Conservation (phyloP, 2,888 invertebrate species). For the Disparrhopalites patrizii region DNA sequence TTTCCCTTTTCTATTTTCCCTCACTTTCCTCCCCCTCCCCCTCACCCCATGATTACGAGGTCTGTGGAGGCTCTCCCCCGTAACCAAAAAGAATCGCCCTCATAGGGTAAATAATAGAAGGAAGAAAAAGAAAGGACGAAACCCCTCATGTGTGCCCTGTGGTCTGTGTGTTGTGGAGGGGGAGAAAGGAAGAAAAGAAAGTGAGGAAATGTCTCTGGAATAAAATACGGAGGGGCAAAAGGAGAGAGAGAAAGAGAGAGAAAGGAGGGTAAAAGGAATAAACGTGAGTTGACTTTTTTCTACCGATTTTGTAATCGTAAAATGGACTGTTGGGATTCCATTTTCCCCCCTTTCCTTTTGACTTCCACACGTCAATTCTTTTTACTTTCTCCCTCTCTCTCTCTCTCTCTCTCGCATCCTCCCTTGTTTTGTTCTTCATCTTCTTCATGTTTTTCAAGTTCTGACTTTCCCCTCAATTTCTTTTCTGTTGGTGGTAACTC, state of each 20-base stretch:
- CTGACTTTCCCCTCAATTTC: no score
- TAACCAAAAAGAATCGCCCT: no score
- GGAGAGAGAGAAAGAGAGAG: neutral
- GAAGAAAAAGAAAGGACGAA: neutral
- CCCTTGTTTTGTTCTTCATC: no score
- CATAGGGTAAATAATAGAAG: neutral
- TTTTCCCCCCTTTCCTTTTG: constrained; percentile 18
- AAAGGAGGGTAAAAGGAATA: constrained; percentile 11
- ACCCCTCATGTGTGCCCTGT: neutral
- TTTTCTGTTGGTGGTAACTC: no score
- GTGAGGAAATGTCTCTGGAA: neutral
- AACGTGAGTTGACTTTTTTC: constrained; percentile 40
- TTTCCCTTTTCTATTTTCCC: no score
- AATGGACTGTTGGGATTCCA: constrained; percentile 42
- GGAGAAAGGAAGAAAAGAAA: neutral
- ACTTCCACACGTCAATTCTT: no score
- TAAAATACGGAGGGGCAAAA: neutral
- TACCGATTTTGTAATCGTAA: constrained; percentile 42
- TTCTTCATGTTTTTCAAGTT: no score
- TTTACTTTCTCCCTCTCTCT: no score
- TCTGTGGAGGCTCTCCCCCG: no score
- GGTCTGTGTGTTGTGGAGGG: neutral
- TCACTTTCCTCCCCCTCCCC: no score
- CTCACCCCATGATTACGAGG: no score
- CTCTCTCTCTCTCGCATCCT: no score